A percentile compares a stretch with the other conserved stretches of the same genome.
Evolutionary conservation across 1,140 invertebrate species (phyloP).

Genomic region (Drosophila albomicans): DNA sequence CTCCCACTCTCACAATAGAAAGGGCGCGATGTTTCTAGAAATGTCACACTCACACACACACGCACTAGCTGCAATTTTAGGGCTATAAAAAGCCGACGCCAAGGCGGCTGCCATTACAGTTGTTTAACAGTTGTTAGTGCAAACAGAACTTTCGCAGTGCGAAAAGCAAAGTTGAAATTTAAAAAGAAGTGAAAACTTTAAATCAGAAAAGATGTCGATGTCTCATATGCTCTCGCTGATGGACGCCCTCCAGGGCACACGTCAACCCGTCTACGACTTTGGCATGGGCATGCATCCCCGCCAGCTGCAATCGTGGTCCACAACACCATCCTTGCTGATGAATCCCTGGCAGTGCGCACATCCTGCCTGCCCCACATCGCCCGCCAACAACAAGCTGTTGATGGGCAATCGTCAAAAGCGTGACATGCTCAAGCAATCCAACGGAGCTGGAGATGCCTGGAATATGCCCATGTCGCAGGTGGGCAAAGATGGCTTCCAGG

Average conservation of each 20-base stretch:
- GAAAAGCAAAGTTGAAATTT: conserved; percentile 11
- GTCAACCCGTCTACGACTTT: conserved; percentile 59
- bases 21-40: conserved; percentile 28
- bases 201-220: conserved; percentile 61
- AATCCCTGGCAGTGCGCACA: conserved; percentile 62
- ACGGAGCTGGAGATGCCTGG: conserved; percentile 1
- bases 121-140: conserved; percentile 2
- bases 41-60: not conserved
- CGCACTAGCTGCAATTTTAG: not conserved
- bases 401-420: conserved; percentile 48
- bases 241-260: conserved; percentile 63
- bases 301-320: conserved; percentile 37
- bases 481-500: conserved; percentile 85
- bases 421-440: conserved; percentile 18
- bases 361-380: conserved; percentile 59
- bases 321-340: conserved; percentile 24
- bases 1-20: conserved; percentile 21
- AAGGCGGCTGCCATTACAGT: conserved; percentile 13
- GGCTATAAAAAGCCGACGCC: conserved; percentile 22
- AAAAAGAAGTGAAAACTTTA: conserved; percentile 10
- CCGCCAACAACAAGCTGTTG: conserved; percentile 40
- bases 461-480: conserved; percentile 38
- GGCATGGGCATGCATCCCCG: conserved; percentile 60
- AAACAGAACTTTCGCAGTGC: conserved; percentile 30
- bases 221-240: conserved; percentile 62